Evolutionary conservation across 2,797 vertebrate genomes (phyloP), one percentile per base, ranked within the genome.

Genomic region (Heterohyrax brucei): DNA sequence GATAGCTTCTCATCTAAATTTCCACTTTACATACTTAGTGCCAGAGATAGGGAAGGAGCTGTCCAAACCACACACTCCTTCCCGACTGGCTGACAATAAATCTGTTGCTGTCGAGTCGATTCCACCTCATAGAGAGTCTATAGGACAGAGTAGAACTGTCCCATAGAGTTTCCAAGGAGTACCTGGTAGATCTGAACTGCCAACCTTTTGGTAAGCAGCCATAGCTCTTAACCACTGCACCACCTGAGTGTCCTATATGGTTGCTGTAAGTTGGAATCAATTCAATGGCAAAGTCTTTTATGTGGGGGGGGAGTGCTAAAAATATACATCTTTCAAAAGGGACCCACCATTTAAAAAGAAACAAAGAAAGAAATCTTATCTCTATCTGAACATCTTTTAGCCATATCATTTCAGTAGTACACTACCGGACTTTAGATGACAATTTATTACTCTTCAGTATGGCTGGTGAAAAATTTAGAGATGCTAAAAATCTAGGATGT

Each of bases 401-500:
- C 70, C 33, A 73, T 75, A 93, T 93, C 86, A 75, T 61, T 14
- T 91, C 46, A 7, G 9, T 62, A 53, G 82, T 83, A 77, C n/a
- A 44, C 68, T 92, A 76, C 64, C 72, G 48, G 14, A 94, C 87
- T 94, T 89, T 62, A 81, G 33, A 68, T 89, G 44, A 87, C 85
- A 95, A 81, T 82, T 80, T 66, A 33, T 61, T 89, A 78, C 39
- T 28, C 75, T 94, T 62, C 64, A 16, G 1, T 59, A 83, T n/a
- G 46, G 73, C 44, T 96, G 30, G 85, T 95, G 30, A 66, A 89
- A 94, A 70, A 72, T 61, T 30, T 66, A 85, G 61, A 92, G 77
- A 94, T 81, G 46, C 81, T 91, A 50, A 91, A 97, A 68, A 64
- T 93, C 50, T 66, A 87, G 61, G 44, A 75, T 56, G n/a, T 24